Evolutionary conservation across 2,888 invertebrate genomes (phyloP).

Genomic region (Dryococelus australis): DNA sequence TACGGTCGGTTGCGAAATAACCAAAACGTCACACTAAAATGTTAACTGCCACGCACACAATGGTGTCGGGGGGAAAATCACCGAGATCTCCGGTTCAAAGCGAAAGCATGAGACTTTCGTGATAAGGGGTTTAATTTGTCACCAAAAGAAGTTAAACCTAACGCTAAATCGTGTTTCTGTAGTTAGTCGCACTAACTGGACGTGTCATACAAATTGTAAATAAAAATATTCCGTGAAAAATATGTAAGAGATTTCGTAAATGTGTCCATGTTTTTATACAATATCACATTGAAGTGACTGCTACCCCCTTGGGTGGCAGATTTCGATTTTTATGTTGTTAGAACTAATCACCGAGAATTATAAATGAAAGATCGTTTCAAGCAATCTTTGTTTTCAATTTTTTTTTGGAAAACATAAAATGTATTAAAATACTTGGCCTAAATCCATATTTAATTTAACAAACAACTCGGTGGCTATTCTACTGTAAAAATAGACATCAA

Average conservation of each 20-base stretch:
- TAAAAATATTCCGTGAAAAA: not conserved
- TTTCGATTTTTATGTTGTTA: not conserved
- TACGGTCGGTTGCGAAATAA: too few species aligned
- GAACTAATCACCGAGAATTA: not conserved
- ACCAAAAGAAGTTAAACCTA: not conserved
- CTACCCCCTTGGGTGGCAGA: not conserved
- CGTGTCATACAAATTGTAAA: not conserved
- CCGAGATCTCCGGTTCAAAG: too few species aligned
- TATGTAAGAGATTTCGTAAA: not conserved
- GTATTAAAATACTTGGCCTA: not conserved
- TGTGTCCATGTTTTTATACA: slow-evolving; percentile 5
- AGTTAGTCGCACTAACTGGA: not conserved
- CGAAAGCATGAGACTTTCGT: too few species aligned
- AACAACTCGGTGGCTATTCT: not conserved
- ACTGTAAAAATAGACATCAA: not conserved
- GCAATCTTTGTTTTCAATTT: not conserved
- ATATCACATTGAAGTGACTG: not conserved
- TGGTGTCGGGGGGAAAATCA: too few species aligned
- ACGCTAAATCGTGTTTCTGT: not conserved
- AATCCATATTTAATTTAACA: not conserved
- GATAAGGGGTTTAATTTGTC: not conserved
- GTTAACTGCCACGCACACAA: too few species aligned
- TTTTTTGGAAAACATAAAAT: not conserved
- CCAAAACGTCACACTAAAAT: too few species aligned
- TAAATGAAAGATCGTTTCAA: not conserved